Evolutionary conservation across 53 echinoderm and acorn worm genomes (phyloP), one percentile per base, ranked within the genome.

Genomic region (Mesocentrotus franciscanus): DNA sequence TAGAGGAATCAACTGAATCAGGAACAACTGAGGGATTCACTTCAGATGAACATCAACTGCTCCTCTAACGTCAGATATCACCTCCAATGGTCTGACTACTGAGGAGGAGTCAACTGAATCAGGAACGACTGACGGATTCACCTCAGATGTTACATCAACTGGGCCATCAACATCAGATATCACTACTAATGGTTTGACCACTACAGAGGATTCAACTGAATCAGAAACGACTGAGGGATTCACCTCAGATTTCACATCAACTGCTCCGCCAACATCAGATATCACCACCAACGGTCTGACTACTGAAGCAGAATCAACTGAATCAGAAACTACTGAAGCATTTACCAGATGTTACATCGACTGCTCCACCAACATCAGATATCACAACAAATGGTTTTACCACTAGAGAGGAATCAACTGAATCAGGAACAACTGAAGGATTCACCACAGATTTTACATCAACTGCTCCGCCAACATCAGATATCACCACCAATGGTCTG

Each of bases 351-450:
- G 30, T 15, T 10, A n/a, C n/a, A n/a, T n/a, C n/a, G n/a, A n/a
- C n/a, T n/a, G n/a, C n/a, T n/a, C n/a, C n/a, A n/a, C n/a, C n/a
- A n/a, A n/a, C n/a, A n/a, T n/a, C n/a, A n/a, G n/a, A n/a, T n/a
- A n/a, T n/a, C n/a, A n/a, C n/a, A n/a, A n/a, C n/a, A n/a, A n/a
- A n/a, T n/a, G n/a, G n/a, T n/a, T n/a, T n/a, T 1, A 91, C 91
- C 1, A 59, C 91, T 72, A 55, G 26, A 13, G 92, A 8, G 72
- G 71, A 92, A 72, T 61, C 92, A 5, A 92, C 92, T 71, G 92
- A 92, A 18, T 15, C 18, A 26, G 22, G 13, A 36, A 55, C 72
- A n/a, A 39, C 92, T 92, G 92, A 71, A 5, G 13, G 20, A 9
- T 70, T 71, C 17, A 71, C 70, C 18, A 16, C 92, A 20, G 71